phyloP scores from a whole-genome alignment of 2,888 invertebrate genomes.

The Agriopis marginaria region DNA sequence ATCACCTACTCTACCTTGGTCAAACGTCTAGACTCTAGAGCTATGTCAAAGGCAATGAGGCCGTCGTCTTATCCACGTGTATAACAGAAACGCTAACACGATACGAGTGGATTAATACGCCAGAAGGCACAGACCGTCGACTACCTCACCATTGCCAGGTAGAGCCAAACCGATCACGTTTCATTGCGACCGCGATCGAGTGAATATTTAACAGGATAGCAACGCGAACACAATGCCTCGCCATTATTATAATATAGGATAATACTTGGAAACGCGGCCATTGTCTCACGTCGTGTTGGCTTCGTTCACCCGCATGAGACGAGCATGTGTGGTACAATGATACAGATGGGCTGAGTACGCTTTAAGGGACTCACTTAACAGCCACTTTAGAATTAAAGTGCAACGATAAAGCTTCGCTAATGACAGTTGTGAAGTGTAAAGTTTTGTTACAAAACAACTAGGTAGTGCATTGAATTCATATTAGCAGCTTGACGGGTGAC shows the following conservation, averaged over 20 bases:
- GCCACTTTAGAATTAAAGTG: slow-evolving; percentile 21
- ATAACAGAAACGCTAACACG: slow-evolving; percentile 13
- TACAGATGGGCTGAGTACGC: slow-evolving; percentile 27
- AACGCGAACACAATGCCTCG: slow-evolving; percentile 28
- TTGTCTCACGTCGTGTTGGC: slow-evolving; percentile 26
- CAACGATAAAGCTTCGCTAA: slow-evolving; percentile 17
- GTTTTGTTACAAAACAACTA: slow-evolving; percentile 2
- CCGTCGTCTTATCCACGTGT: background rate
- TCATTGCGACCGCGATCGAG: slow-evolving; percentile 48
- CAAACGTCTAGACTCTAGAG: background rate
- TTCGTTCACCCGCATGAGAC: slow-evolving; percentile 24
- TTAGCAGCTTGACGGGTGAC: slow-evolving; percentile 7
- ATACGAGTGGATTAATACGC: slow-evolving; percentile 20
- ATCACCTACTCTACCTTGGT: background rate
- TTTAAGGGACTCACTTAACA: slow-evolving; percentile 29
- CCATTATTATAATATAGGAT: slow-evolving; percentile 30
- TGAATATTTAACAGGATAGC: slow-evolving; percentile 36
- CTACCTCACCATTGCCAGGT: slow-evolving; percentile 21
- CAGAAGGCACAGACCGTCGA: slow-evolving; percentile 16
- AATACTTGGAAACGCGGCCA: slow-evolving; percentile 29
- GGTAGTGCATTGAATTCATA: slow-evolving; percentile 10
- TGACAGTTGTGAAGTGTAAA: slow-evolving; percentile 15
- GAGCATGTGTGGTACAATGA: slow-evolving; percentile 23
- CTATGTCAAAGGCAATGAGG: too few relatives aligned
- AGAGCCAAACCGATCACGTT: slow-evolving; percentile 61